Percentiles rank a stretch among this genome's conserved stretches.
These are phyloP conservation scores for Ochotona princeps DNA, from an alignment of 2,113 vertebrate species.

Conservation along the genomic window DNA sequence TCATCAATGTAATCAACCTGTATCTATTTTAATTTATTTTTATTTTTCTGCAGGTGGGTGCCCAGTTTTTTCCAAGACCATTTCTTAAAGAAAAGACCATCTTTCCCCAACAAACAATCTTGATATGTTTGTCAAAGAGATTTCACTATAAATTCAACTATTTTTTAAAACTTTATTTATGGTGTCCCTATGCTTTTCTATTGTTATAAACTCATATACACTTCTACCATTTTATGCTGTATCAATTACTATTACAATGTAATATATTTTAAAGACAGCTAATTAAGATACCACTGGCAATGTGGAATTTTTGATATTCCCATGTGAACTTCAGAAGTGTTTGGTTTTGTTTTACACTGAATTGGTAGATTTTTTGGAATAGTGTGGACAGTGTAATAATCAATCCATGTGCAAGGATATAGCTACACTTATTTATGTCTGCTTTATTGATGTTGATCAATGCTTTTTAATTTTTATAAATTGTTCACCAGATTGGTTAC, in stretches of 20 bases:
- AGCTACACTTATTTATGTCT: background rate
- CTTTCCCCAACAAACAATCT: background rate
- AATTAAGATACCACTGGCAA: background rate
- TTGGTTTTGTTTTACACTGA: background rate
- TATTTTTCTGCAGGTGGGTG: background rate
- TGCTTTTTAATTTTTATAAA: background rate
- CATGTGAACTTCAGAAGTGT: background rate
- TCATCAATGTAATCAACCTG: background rate
- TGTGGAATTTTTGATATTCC: background rate
- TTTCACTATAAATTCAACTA: background rate
- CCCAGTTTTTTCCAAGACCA: background rate
- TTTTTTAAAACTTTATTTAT: background rate
- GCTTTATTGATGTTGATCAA: background rate
- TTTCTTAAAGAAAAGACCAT: background rate
- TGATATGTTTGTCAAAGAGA: background rate
- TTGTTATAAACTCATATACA: too few relatives aligned
- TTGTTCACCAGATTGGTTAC: background rate
- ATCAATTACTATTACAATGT: background rate
- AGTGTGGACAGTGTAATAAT: background rate
- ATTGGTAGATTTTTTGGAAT: background rate
- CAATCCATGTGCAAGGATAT: background rate
- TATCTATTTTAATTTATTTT: too few relatives aligned
- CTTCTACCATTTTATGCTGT: background rate
- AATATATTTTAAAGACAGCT: background rate
- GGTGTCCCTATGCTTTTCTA: background rate